Evolutionary conservation across 1,140 invertebrate genomes (phyloP).

Genomic region (Yoshiicerus persimilis): DNA sequence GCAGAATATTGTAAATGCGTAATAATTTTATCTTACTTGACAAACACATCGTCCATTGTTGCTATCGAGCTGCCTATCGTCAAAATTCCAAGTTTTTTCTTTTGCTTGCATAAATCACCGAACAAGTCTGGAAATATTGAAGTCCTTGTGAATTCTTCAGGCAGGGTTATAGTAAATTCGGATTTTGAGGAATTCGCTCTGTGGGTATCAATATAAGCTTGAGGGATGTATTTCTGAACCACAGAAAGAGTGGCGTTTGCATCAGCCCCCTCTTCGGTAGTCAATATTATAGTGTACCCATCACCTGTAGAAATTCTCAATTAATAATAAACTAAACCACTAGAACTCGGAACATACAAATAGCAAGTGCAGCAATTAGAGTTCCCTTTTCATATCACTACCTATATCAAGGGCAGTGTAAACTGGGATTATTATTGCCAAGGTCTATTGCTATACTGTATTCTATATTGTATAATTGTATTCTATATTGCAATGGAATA

Average conservation of each 20-base stretch:
- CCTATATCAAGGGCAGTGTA: too few relatives aligned
- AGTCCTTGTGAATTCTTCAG: too few relatives aligned
- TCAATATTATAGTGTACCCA: constrained; percentile 23
- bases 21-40: too few relatives aligned
- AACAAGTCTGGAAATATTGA: too few relatives aligned
- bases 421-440: too few relatives aligned
- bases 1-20: not conserved
- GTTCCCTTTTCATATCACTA: too few relatives aligned
- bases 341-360: too few relatives aligned
- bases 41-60: constrained; percentile 82
- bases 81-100: constrained; percentile 64
- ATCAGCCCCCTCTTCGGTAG: not conserved
- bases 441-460: too few relatives aligned
- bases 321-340: too few relatives aligned
- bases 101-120: constrained; percentile 66
- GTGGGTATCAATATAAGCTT: constrained; percentile 56
- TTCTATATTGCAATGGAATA: too few relatives aligned
- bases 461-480: too few relatives aligned
- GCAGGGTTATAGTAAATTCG: constrained; percentile 56
- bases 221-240: constrained; percentile 28
- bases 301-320: not conserved
- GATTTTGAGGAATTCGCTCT: constrained; percentile 63
- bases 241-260: not conserved
- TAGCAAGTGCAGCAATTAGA: too few relatives aligned
- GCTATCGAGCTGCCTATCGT: constrained; percentile 77